Evolutionary conservation across 2,113 vertebrate species (phyloP).

Genomic region (Oryzias javanicus): DNA sequence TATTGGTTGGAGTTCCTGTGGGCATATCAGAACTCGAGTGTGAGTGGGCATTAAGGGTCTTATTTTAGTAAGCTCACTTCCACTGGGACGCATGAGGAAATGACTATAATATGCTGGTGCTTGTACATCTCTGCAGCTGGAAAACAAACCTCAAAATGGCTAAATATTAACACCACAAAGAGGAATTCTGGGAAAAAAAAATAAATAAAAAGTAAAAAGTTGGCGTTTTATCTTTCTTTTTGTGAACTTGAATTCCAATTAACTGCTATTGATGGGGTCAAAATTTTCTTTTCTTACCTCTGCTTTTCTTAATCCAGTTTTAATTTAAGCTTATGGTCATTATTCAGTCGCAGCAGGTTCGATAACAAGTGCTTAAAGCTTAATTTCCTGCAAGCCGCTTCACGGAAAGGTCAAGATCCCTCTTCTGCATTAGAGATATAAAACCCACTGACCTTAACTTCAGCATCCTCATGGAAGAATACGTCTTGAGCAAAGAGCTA

Average conservation of each 20-base stretch:
- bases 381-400: constrained; percentile 53
- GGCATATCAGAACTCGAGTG: constrained; percentile 1
- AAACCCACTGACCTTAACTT: constrained; percentile 46
- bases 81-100: constrained; percentile 20
- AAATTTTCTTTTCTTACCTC: constrained; percentile 1
- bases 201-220: background rate
- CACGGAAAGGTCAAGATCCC: constrained; percentile 64
- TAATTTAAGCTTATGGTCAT: constrained; percentile 34
- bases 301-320: constrained; percentile 11
- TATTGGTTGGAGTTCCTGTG: constrained; percentile 17
- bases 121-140: constrained; percentile 23
- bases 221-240: background rate
- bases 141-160: background rate
- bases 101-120: constrained; percentile 20
- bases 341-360: constrained; percentile 48
- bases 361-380: constrained; percentile 57
- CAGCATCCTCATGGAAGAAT: constrained; percentile 27
- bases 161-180: background rate
- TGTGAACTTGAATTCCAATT: background rate
- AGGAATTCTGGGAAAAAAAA: background rate
- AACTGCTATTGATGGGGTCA: background rate
- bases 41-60: constrained; percentile 33
- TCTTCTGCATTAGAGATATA: constrained; percentile 30
- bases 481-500: constrained; percentile 20
- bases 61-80: constrained; percentile 25